These are phyloP conservation scores for Stictocephala bisonia DNA, from an alignment of 2,888 invertebrate genomes.

Conservation along the genomic window DNA sequence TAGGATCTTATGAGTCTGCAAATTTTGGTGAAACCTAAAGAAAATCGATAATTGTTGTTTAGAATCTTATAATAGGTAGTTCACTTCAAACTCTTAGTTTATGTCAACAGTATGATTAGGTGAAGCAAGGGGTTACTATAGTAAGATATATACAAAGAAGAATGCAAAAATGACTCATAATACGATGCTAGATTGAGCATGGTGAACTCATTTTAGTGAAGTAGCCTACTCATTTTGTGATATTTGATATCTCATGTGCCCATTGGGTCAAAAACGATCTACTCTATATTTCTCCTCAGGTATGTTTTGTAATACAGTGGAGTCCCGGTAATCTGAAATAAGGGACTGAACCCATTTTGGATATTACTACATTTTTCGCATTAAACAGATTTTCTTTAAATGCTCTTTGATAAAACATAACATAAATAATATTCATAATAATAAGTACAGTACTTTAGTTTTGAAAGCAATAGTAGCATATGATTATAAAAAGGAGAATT, in stretches of 20 bases:
- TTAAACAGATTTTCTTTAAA: too few relatives aligned
- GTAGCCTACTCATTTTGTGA: conserved; percentile 1
- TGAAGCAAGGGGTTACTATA: neutral
- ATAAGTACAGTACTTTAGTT: neutral
- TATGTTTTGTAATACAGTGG: neutral
- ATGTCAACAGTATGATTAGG: neutral
- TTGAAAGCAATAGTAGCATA: neutral
- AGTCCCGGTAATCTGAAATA: too few relatives aligned
- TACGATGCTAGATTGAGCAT: too few relatives aligned
- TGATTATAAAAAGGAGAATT: neutral
- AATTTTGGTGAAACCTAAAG: neutral
- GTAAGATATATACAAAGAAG: neutral
- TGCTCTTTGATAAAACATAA: too few relatives aligned
- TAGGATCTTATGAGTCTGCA: neutral
- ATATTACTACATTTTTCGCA: too few relatives aligned
- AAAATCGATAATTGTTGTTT: neutral
- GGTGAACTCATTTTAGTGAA: too few relatives aligned
- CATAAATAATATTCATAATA: too few relatives aligned
- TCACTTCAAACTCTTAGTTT: neutral
- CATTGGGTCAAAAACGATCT: conserved; percentile 1
- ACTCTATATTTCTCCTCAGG: neutral
- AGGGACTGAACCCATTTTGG: too few relatives aligned
- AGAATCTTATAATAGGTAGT: neutral
- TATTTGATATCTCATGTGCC: too few relatives aligned
- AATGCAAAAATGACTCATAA: too few relatives aligned